Base-by-base conservation (phyloP, 1,140 invertebrate genomes). In the Paraescarpia echinospica region DNA sequence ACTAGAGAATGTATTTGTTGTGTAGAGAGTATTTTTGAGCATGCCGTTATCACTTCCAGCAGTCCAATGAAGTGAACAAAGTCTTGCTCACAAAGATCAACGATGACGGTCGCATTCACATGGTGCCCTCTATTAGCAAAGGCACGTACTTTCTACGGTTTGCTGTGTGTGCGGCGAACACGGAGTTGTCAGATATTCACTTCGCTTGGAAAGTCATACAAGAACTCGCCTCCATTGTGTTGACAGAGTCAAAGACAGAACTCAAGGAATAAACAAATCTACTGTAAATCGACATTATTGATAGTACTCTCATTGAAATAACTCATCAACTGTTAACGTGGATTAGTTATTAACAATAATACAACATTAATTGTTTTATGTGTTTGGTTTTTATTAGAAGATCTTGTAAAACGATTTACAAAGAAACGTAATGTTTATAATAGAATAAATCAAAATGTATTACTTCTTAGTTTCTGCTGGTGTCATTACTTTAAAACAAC, bases 201-300 rank as follows among this genome's bases (percentile, higher is more conserved):
- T 98, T 97, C 94, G 98, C 98, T 1, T 99, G 98, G 98, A 97
- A 97, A 77, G 97, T 98, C 95, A 98, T 99, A 92, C 96, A 93
- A 34, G 95, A 96, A 93, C 41, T 96, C 9, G 94, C 96, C 34
- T 91, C 94, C 9, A 94, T 92, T 35, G 6, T 95, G 31, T 48
- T 92, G 22, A 48, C 34, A 41, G 89, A 90, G 89, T 18, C 33
- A 34, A 90, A 90, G 35, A 90, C 9, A 18, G 89, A 33, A 90
- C 12, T 77, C 59, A 77, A 77, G 18, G 2, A 77, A 12, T 0
- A 77, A 77, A 12, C 59, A 77, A 77, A 77, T 6, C 59, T 77
- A 27, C 59, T 31, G 27, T 77, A 77, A 77, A 77, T 77, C 12
- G 22, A 77, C 59, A 22, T 41, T 41, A 41, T 18, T 77, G 2